Conservation (phyloP, 2,797 vertebrate genomes). For the Erethizon dorsatum region DNA sequence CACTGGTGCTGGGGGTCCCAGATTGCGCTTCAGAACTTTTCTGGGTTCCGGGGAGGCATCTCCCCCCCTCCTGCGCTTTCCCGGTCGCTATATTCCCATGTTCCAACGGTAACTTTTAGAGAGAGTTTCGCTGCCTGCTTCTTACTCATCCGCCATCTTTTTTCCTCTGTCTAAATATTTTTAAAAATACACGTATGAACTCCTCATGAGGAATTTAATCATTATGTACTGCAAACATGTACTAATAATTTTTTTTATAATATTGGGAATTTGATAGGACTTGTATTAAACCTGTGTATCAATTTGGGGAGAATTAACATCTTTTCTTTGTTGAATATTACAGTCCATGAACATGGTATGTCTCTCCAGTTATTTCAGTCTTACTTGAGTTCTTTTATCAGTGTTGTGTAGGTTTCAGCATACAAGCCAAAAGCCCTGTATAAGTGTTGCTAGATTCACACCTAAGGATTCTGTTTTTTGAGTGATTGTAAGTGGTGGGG, state of each 20-base stretch:
- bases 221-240: background rate
- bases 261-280: no score
- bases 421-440: background rate
- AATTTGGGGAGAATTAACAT: background rate
- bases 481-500: background rate
- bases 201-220: no score
- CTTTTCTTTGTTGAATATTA: background rate
- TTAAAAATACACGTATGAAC: background rate
- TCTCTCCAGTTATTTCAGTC: background rate
- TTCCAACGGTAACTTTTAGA: no score
- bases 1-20: no score
- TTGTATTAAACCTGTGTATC: no score
- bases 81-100: no score
- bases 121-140: no score
- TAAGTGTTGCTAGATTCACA: background rate
- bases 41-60: no score
- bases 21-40: no score
- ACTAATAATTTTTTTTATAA: no score
- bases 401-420: background rate
- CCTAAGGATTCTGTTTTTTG: background rate
- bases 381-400: background rate
- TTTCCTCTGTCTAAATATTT: background rate
- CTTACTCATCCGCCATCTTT: no score
- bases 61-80: no score
- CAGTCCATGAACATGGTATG: background rate